Conservation (phyloP, 2,888 invertebrate genomes). For the Lacanobia oleracea region DNA sequence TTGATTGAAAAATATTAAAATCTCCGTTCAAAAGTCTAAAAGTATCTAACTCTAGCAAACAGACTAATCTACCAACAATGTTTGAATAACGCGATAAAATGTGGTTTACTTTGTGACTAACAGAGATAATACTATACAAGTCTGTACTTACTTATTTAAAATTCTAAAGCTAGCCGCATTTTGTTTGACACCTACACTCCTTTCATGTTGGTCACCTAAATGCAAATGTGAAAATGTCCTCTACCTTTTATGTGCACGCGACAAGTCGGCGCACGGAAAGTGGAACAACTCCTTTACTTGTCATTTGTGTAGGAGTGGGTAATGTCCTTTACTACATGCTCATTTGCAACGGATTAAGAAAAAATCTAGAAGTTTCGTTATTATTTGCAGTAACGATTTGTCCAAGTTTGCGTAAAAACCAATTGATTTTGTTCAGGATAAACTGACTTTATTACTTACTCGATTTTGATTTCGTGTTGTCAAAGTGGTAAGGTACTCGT, state of each 20-base stretch:
- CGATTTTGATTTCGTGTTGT: too few relatives aligned
- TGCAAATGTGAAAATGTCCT: conserved; percentile 82
- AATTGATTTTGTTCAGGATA: not conserved
- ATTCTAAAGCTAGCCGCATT: conserved; percentile 57
- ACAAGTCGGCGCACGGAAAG: conserved; percentile 69
- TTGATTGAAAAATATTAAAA: not conserved
- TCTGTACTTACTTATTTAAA: conserved; percentile 46
- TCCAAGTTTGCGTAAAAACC: not conserved
- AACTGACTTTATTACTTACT: not conserved
- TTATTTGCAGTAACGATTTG: not conserved
- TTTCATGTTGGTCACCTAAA: conserved; percentile 78
- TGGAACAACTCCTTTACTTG: conserved; percentile 68
- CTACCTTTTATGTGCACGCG: conserved; percentile 73
- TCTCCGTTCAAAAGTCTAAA: not conserved
- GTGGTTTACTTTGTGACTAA: conserved; percentile 52
- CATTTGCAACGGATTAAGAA: conserved; percentile 41
- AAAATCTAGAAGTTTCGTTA: conserved; percentile 28
- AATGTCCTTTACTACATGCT: conserved; percentile 65
- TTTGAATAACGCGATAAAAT: conserved; percentile 52
- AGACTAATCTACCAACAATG: conserved; percentile 30
- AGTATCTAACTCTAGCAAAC: not conserved
- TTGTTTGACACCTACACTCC: conserved; percentile 77
- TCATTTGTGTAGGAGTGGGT: conserved; percentile 63
- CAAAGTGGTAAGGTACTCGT: too few relatives aligned
- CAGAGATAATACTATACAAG: conserved; percentile 35